Percentiles rank a stretch among this genome's conserved stretches.
phyloP scores from a whole-genome alignment of 1,140 invertebrate species.

The Sitophilus oryzae region DNA sequence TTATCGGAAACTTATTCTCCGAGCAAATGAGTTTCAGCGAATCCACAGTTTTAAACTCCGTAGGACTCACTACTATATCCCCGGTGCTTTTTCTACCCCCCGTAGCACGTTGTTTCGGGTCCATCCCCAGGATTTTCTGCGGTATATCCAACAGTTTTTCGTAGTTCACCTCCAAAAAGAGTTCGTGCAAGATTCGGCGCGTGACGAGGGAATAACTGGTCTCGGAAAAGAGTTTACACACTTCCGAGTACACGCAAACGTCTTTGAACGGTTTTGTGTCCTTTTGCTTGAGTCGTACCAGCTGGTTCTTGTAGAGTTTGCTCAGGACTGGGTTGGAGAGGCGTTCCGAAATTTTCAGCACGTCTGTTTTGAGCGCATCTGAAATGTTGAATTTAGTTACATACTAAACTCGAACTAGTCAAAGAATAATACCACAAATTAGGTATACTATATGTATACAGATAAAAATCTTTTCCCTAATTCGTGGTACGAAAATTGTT shows the following conservation, averaged over 20 bases:
- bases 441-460: no score
- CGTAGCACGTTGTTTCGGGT: constrained; percentile 6
- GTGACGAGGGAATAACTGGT: constrained; percentile 78
- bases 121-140: constrained; percentile 9
- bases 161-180: constrained; percentile 85
- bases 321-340: constrained; percentile 64
- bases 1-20: constrained; percentile 44
- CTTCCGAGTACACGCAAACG: constrained; percentile 88
- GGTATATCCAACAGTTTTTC: constrained; percentile 48
- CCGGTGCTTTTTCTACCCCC: constrained; percentile 22
- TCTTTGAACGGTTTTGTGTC: constrained; percentile 80
- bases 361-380: constrained; percentile 37
- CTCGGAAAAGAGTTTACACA: constrained; percentile 69
- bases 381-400: no score
- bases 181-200: constrained; percentile 85
- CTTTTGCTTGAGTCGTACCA: constrained; percentile 79
- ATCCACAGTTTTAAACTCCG: constrained; percentile 35
- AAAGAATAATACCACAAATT: no score
- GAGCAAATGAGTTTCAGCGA: constrained; percentile 39
- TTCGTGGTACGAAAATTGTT: no score
- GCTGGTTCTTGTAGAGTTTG: constrained; percentile 58
- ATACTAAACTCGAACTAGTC: no score
- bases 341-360: constrained; percentile 58
- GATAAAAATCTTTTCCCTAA: no score
- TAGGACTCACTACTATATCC: constrained; percentile 21